Base-by-base conservation (phyloP, 2,797 vertebrate genomes). In the Melanotaenia trifasciata region DNA sequence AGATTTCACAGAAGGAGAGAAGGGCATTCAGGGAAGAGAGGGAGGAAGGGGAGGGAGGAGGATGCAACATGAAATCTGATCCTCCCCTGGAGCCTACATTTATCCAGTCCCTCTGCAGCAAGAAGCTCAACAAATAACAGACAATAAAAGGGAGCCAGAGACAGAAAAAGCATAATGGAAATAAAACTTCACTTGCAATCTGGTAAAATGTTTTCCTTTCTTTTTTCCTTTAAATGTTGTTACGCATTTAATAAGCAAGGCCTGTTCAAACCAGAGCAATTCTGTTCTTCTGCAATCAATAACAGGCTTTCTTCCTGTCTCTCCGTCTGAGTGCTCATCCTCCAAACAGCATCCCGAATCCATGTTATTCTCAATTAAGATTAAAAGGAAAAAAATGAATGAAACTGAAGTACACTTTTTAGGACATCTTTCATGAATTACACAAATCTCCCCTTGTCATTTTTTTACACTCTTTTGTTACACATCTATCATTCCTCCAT, bases 41-140 rank as follows among this genome's bases (percentile, higher is more conserved):
- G 75, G 77, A 79, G 66, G 66, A 58, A 65, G n/a, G 26, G 26
- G 74, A 58, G 74, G 70, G 69, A 38, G 76, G 66, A 38, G 51
- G 77, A 80, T 85, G 45, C 70, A 70, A 75, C 85, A 81, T 89
- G 89, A 91, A 90, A 92, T 77, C 64, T 78, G 87, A 93, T 84
- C 84, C 83, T 74, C 72, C 85, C 79, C 71, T 9, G 62, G 75
- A 87, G 88, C 72, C 71, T 45, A 33, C 64, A 67, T 70, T 85
- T 70, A 77, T 82, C 80, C 79, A 75, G 72, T 81, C 82, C 75
- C 76, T 77, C 71, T 73, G 66, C 84, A 84, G 74, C 79, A 5
- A 67, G 59, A 51, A 30, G 79, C 80, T 87, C 84, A 80, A 80
- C 80, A 84, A 88, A 90, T 73, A 88, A 76, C 58, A 83, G 73